Conservation (phyloP, 2,113 vertebrate genomes). For the Ceratotherium simum region DNA sequence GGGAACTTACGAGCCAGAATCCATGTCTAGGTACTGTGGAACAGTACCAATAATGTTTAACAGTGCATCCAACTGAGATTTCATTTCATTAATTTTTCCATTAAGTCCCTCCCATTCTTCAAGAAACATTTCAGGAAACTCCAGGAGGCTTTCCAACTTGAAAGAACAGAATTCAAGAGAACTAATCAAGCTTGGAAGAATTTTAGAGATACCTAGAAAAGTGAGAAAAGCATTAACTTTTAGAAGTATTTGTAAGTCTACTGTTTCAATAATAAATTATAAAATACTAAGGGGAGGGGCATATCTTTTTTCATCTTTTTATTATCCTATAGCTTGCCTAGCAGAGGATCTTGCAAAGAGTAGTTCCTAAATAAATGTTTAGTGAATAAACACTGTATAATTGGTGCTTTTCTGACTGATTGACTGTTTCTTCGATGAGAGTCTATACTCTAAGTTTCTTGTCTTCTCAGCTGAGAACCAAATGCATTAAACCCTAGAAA, state of each 20-base stretch:
- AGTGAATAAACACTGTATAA: background rate
- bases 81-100: constrained; percentile 81
- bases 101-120: constrained; percentile 85
- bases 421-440: background rate
- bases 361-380: background rate
- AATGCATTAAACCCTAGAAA: constrained; percentile 17
- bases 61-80: constrained; percentile 79
- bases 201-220: constrained; percentile 77
- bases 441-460: constrained; percentile 13
- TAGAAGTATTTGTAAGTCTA: background rate
- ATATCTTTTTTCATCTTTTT: background rate
- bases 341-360: background rate
- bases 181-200: constrained; percentile 83
- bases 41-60: constrained; percentile 68
- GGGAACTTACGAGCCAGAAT: constrained; percentile 79
- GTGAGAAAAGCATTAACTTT: constrained; percentile 37
- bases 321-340: background rate
- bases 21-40: constrained; percentile 68
- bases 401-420: background rate
- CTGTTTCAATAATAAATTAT: constrained; percentile 31
- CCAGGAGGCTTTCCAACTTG: constrained; percentile 77
- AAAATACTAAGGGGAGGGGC: background rate
- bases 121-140: background rate
- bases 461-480: constrained; percentile 27
- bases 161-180: constrained; percentile 86